A percentile compares a stretch with the other conserved stretches of the same genome.
phyloP scores from a whole-genome alignment of 2,113 vertebrate genomes.

The Peromyscus maniculatus region DNA sequence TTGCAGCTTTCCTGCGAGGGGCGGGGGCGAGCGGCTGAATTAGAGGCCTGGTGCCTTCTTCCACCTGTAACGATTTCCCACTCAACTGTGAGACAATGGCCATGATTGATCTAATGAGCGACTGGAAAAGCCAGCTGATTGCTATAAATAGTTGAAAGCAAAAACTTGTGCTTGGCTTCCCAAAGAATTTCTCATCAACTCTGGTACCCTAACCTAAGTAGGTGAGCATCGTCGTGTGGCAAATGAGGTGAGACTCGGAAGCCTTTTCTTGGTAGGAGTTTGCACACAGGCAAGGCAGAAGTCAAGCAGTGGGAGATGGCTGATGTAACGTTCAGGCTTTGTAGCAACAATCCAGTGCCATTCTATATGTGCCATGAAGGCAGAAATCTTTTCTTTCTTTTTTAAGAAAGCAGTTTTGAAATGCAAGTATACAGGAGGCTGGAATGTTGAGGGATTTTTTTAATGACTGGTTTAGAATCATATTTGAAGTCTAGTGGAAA shows the following conservation, averaged over 20 bases:
- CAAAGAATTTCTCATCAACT: slow-evolving; percentile 82
- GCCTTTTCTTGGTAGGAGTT: slow-evolving; percentile 53
- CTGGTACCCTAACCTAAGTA: slow-evolving; percentile 78
- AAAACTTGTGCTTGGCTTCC: slow-evolving; percentile 83
- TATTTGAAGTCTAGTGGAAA: slow-evolving; percentile 60
- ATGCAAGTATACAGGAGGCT: neutral
- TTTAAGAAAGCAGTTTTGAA: slow-evolving; percentile 60
- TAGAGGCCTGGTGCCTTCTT: slow-evolving; percentile 77
- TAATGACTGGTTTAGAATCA: neutral
- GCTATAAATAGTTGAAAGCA: slow-evolving; percentile 84
- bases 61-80: slow-evolving; percentile 85
- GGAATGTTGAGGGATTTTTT: slow-evolving; percentile 21
- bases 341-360: slow-evolving; percentile 24
- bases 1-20: slow-evolving; percentile 77
- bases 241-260: slow-evolving; percentile 70
- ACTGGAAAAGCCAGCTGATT: slow-evolving; percentile 85
- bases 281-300: neutral
- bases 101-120: slow-evolving; percentile 86
- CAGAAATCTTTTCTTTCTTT: slow-evolving; percentile 50
- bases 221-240: slow-evolving; percentile 66
- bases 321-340: slow-evolving; percentile 29
- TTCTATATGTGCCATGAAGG: slow-evolving; percentile 25
- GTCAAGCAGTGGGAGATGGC: slow-evolving; percentile 10
- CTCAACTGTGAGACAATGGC: slow-evolving; percentile 85
- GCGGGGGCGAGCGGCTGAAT: slow-evolving; percentile 71